These are phyloP conservation scores for Drosophila repleta DNA, from an alignment of 1,140 invertebrate genomes.

Conservation along the genomic window DNA sequence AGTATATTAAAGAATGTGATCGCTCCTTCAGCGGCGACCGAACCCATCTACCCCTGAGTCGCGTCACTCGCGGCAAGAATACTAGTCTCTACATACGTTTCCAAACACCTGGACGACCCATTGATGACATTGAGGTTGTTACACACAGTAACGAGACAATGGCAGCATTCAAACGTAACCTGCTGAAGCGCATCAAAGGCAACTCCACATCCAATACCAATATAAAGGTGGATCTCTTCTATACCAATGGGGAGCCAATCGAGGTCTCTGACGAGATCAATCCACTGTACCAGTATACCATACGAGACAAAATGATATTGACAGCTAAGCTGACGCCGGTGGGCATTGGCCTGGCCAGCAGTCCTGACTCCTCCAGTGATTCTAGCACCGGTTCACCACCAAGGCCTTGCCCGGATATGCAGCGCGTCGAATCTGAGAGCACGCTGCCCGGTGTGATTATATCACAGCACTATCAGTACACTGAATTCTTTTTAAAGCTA, in stretches of 20 bases:
- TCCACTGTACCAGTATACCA: constrained; percentile 93
- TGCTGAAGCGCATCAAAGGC: constrained; percentile 90
- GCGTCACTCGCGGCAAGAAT: constrained; percentile 94
- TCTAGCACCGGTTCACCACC: constrained; percentile 89
- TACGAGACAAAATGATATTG: constrained; percentile 96
- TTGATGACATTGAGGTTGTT: constrained; percentile 96
- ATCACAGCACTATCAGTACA: constrained; percentile 91
- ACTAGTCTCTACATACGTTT: constrained; percentile 94
- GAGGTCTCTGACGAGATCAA: constrained; percentile 95
- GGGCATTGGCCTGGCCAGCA: constrained; percentile 92
- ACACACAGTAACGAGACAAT: constrained; percentile 97
- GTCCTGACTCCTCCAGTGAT: constrained; percentile 88
- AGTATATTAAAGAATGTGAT: constrained; percentile 98
- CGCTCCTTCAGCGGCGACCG: constrained; percentile 95
- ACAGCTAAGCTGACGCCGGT: constrained; percentile 93
- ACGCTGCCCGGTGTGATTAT: constrained; percentile 94
- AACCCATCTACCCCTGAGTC: constrained; percentile 87
- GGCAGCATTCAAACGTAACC: constrained; percentile 85
- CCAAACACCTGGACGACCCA: constrained; percentile 94
- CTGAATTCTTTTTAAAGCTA: constrained; percentile 95
- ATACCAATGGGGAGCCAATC: constrained; percentile 93
- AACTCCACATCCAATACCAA: constrained; percentile 87
- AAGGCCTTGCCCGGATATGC: constrained; percentile 89
- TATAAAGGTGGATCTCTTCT: constrained; percentile 94
- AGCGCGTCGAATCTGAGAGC: constrained; percentile 90